phyloP scores from a whole-genome alignment of 2,113 vertebrate genomes.

The Carlito syrichta region DNA sequence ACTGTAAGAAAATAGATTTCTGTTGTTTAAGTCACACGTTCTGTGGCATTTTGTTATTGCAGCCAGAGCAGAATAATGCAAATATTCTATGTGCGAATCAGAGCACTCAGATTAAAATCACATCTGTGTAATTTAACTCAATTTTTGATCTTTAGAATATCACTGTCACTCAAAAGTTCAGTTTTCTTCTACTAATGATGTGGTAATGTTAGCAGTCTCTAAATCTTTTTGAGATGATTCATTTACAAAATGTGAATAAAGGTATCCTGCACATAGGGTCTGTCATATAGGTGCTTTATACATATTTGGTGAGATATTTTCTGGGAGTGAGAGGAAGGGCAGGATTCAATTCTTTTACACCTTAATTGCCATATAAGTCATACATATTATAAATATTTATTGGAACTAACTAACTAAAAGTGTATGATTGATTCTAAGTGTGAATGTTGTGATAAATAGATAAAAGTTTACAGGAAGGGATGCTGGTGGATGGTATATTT shows the following conservation, averaged over 20 bases:
- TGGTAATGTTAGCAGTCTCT: neutral
- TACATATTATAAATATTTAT: slow-evolving; percentile 24
- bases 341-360: neutral
- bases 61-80: neutral
- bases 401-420: neutral
- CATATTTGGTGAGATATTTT: neutral
- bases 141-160: neutral
- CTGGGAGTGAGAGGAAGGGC: neutral
- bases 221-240: neutral
- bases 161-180: neutral
- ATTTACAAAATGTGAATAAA: neutral
- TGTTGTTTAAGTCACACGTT: neutral
- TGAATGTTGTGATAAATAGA: neutral
- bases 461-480: neutral
- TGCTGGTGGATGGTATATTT: neutral
- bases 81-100: neutral
- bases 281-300: too few species aligned
- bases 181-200: neutral
- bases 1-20: neutral
- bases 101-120: neutral
- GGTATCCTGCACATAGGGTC: neutral
- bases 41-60: neutral
- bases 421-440: neutral
- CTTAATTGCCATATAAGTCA: neutral
- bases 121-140: neutral